Conservation (phyloP, 30 jellyfish, hydroid and myxozoan species). For the Turritopsis rubra region DNA sequence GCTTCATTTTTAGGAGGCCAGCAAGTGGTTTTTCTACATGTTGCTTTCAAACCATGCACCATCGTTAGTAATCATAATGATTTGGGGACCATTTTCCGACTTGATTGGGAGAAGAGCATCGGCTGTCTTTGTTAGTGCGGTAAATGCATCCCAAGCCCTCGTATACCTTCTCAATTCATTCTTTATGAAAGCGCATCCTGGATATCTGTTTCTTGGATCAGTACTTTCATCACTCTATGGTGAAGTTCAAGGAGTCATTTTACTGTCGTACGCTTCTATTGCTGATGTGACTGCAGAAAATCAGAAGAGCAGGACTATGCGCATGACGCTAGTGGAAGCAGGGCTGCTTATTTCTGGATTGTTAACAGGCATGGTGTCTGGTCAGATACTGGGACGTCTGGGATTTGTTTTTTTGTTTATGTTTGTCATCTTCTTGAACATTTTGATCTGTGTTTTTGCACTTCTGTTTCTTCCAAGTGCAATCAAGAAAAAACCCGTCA, state of each 20-base stretch:
- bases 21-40: background rate
- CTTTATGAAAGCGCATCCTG: background rate
- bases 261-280: background rate
- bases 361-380: background rate
- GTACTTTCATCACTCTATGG: background rate
- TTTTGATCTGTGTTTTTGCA: background rate
- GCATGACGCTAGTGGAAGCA: background rate
- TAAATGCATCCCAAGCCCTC: background rate
- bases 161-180: background rate
- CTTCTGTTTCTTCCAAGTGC: background rate
- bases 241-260: background rate
- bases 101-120: slow-evolving; percentile 5
- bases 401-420: background rate
- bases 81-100: background rate
- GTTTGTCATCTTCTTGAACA: background rate
- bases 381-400: background rate
- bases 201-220: background rate
- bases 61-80: background rate
- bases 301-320: background rate
- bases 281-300: slow-evolving; percentile 7
- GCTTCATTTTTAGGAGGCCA: background rate
- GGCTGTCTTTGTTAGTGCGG: background rate
- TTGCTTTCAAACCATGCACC: background rate
- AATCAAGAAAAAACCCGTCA: background rate
- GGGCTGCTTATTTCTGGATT: background rate